A percentile compares a stretch with the other conserved stretches of the same genome.
Conservation (phyloP, 2,113 vertebrate genomes). For the Muntiacus muntjak region DNA sequence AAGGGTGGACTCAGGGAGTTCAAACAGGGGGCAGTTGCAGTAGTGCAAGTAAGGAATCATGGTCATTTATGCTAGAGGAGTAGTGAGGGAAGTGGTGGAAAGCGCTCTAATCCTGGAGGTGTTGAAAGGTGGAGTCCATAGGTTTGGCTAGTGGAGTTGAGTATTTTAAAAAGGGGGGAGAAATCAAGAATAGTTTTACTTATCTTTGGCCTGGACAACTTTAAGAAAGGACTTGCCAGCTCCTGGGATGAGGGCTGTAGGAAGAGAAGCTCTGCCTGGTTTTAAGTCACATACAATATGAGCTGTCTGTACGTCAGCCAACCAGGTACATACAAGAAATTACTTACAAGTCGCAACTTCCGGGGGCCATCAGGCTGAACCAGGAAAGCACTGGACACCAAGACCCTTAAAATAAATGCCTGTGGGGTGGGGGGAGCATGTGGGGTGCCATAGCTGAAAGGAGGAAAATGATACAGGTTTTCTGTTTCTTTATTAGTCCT, state of each 20-base stretch:
- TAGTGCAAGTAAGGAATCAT: background rate
- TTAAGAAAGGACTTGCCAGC: background rate
- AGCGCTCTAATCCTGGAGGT: background rate
- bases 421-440: accelerated
- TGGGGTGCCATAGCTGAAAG: background rate
- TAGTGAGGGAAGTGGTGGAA: background rate
- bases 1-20: background rate
- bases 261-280: background rate
- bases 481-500: background rate
- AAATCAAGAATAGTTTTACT: background rate
- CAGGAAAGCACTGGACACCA: background rate
- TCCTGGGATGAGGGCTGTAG: background rate
- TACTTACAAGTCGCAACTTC: background rate
- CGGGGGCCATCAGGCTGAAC: too few relatives aligned
- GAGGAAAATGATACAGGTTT: background rate
- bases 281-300: background rate
- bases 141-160: background rate
- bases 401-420: background rate
- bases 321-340: background rate
- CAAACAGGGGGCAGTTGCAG: background rate
- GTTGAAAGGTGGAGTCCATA: background rate
- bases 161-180: background rate
- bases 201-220: background rate
- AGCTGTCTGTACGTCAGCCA: background rate
- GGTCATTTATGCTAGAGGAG: background rate